Evolutionary conservation across 1,140 invertebrate genomes (phyloP).

Genomic region (Microvelia longipes): DNA sequence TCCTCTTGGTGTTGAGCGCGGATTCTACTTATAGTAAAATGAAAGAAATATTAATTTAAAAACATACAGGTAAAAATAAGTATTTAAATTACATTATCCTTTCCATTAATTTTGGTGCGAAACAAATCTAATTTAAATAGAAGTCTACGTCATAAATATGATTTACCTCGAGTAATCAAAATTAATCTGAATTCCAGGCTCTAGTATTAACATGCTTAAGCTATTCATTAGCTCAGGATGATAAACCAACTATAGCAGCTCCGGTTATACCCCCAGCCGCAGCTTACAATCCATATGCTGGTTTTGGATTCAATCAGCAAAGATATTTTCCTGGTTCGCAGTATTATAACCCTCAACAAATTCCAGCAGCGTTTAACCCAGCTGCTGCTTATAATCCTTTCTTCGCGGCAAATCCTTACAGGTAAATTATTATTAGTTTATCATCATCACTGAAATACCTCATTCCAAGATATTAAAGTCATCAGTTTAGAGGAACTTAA

Average conservation of each 20-base stretch:
- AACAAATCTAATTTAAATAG: no score
- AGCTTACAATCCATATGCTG: not conserved
- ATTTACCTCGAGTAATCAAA: no score
- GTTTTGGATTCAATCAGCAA: not conserved
- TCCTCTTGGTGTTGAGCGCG: no score
- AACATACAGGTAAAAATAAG: no score
- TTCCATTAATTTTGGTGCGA: no score
- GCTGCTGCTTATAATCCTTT: not conserved
- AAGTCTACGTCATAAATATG: no score
- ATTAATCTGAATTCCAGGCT: not conserved
- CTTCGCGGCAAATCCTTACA: not conserved
- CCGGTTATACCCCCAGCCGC: not conserved
- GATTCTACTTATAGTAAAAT: no score
- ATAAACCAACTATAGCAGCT: not conserved
- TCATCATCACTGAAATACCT: not conserved
- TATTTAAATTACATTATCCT: no score
- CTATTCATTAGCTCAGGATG: not conserved
- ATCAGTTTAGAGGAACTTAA: not conserved
- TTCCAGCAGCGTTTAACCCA: not conserved
- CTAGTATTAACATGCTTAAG: not conserved
- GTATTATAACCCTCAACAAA: not conserved
- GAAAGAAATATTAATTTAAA: no score
- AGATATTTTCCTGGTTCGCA: not conserved
- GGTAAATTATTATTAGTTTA: not conserved
- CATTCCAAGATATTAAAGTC: not conserved